Evolutionary conservation across 2,113 vertebrate genomes (phyloP).

Genomic region (Butorides virescens): DNA sequence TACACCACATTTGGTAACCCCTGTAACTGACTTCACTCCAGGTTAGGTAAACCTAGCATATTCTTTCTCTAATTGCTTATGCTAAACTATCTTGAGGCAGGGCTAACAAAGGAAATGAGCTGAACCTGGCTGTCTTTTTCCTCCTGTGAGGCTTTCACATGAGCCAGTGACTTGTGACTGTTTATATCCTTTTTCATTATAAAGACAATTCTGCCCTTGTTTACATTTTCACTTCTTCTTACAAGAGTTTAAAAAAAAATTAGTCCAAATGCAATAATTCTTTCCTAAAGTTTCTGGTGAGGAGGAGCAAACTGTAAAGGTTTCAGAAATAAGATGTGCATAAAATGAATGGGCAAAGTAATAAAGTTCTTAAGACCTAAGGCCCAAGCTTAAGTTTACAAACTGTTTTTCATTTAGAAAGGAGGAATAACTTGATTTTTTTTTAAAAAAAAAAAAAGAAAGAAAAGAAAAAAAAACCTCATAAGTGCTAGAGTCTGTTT

Average conservation of each 20-base stretch:
- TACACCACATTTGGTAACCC: not conserved
- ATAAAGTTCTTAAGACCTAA: not conserved
- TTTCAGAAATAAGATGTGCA: not conserved
- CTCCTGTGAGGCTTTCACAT: not conserved
- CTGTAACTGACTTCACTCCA: not conserved
- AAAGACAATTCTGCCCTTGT: not conserved
- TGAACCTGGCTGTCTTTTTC: not conserved
- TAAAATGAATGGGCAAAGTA: not conserved
- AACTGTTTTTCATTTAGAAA: not conserved
- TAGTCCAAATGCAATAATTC: not conserved
- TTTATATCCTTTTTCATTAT: not conserved
- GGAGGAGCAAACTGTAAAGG: not conserved
- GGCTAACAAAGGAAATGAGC: not conserved
- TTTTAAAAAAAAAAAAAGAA: not conserved
- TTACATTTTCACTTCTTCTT: not conserved
- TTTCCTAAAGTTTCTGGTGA: not conserved
- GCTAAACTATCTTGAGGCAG: not conserved
- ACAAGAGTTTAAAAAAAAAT: not conserved
- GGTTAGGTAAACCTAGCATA: not conserved
- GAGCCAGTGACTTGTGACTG: not conserved
- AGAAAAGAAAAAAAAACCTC: not conserved
- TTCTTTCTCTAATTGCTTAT: not conserved
- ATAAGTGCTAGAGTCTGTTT: not conserved
- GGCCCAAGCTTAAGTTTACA: not conserved
- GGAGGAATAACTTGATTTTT: not conserved